Evolutionary conservation across 2,888 invertebrate genomes (phyloP), one percentile per base, ranked within the genome.

Genomic region (Metalampra italica): DNA sequence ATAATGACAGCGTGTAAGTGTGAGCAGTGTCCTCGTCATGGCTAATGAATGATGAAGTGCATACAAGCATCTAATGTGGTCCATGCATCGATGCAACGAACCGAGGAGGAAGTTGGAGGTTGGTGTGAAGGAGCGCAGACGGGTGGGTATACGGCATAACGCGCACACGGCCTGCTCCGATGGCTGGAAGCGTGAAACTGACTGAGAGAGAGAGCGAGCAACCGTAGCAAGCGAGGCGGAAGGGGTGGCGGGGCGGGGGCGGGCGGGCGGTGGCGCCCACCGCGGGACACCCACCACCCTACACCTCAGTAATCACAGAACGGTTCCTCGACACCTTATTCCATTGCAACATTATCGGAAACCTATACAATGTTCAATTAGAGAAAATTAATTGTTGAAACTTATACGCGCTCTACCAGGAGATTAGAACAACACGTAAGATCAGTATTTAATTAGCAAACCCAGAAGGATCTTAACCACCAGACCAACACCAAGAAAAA

Each of bases 81-180:
- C 72, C 88, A 88, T 89, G 88, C 88, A 82, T 81, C 66, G 71
- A 76, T 81, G 87, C 87, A 83, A 89, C 88, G 88, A 88, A 89
- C 88, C 88, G 78, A 81, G 68, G 66, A 73, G 71, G 77, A 71
- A 76, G 82, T 69, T 75, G 78, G 73, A 78, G 69, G 77, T 79
- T 85, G 78, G 81, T 81, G 79, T 82, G 82, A 64, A 73, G 83
- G 71, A 75, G 75, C 80, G 78, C 80, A 75, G 84, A 70, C 83
- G 77, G 76, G 66, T 73, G 72, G 66, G 69, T 57, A 68, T 70
- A 68, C 83, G 76, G 76, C 88, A 87, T 88, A 74, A 72, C 87
- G 81, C 85, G 77, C 79, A 78, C 39, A 77, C 86, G 81, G 60
- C 68, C 68, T 68, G 70, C 75, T 74, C 67, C 73, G 75, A 60